Evolutionary conservation across 2,797 vertebrate species (phyloP).

Genomic region (Microtus agrestis): DNA sequence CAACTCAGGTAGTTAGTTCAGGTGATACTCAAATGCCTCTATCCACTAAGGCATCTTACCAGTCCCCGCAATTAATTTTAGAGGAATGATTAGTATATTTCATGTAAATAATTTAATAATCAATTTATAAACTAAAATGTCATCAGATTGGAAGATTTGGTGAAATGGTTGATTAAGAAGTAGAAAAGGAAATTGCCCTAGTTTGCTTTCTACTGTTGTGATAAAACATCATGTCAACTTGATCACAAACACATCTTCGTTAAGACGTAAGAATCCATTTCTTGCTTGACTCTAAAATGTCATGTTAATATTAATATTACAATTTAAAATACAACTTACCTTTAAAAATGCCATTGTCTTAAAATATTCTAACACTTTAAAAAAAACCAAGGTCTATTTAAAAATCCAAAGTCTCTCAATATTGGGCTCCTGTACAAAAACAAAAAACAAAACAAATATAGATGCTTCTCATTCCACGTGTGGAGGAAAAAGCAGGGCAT

Average conservation of each 20-base stretch:
- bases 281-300: not conserved
- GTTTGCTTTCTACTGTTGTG: not conserved
- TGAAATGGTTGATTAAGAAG: not conserved
- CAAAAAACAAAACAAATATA: too few species aligned
- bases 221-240: not conserved
- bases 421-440: not conserved
- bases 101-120: slow-evolving; percentile 1
- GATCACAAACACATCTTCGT: not conserved
- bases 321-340: not conserved
- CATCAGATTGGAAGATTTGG: not conserved
- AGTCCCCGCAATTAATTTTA: not conserved
- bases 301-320: not conserved
- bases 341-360: too few species aligned
- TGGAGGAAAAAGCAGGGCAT: not conserved
- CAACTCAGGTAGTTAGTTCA: not conserved
- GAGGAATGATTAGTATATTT: not conserved
- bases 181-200: not conserved
- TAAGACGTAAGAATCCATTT: not conserved
- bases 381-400: not conserved
- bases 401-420: not conserved
- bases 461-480: not conserved
- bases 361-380: too few species aligned
- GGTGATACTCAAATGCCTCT: not conserved
- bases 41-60: not conserved
- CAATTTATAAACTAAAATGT: not conserved